A percentile compares a stretch with the other conserved stretches of the same genome.
These are phyloP conservation scores for Camponotus pennsylvanicus DNA, from an alignment of 1,140 invertebrate genomes.

Conservation along the genomic window DNA sequence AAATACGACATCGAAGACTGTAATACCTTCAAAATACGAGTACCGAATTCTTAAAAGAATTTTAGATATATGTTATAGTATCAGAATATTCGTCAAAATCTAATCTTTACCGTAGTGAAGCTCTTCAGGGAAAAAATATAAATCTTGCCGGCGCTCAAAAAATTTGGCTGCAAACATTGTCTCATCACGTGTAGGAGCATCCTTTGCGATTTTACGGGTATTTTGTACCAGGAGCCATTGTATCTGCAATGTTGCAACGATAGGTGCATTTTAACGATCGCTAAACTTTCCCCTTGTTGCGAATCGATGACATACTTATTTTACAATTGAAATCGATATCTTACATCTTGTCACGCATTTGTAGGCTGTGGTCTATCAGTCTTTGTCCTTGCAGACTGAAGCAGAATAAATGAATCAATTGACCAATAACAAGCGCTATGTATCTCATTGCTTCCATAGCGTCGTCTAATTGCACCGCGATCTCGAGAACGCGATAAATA, in stretches of 20 bases:
- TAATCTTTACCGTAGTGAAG: conserved; percentile 37
- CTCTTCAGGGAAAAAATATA: conserved; percentile 36
- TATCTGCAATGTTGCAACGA: conserved; percentile 12
- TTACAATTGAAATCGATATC: background rate
- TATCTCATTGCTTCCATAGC: background rate
- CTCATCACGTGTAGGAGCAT: background rate
- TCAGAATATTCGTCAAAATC: background rate
- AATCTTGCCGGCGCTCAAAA: conserved; percentile 32
- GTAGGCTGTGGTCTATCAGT: conserved; percentile 64
- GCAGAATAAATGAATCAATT: conserved; percentile 63
- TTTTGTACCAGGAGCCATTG: conserved; percentile 13
- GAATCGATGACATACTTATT: background rate
- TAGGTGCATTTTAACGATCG: background rate
- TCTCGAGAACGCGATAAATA: conserved; percentile 1
- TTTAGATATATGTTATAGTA: background rate
- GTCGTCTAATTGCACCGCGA: background rate
- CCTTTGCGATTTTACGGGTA: conserved; percentile 7
- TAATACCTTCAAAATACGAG: conserved; percentile 25
- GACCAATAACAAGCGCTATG: conserved; percentile 13
- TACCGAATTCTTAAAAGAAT: background rate
- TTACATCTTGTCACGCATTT: conserved; percentile 52
- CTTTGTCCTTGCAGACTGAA: conserved; percentile 60
- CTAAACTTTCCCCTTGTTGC: background rate
- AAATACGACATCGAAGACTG: conserved; percentile 46
- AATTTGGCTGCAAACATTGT: background rate